Evolutionary conservation across 2,888 invertebrate species (phyloP).

Genomic region (Oligia strigilis): DNA sequence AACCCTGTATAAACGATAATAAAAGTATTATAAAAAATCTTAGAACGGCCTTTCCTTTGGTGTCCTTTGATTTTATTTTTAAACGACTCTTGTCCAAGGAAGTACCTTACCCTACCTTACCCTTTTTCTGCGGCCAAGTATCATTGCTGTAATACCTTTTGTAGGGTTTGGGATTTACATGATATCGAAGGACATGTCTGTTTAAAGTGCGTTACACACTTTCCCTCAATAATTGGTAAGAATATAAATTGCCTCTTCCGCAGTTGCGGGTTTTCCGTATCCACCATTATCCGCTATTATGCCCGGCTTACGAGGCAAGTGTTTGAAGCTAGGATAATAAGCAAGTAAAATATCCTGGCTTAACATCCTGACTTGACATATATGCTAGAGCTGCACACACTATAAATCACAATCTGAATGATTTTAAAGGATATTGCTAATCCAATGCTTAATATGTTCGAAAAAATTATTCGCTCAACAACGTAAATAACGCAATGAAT

Average conservation of each 20-base stretch:
- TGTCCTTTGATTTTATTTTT: too few relatives aligned
- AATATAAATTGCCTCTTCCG: slow-evolving; percentile 60
- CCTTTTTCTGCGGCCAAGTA: background rate
- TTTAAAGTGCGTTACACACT: too few relatives aligned
- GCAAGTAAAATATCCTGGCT: background rate
- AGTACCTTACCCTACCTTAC: background rate
- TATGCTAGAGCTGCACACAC: background rate
- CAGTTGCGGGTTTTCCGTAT: slow-evolving; percentile 26
- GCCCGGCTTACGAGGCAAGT: background rate
- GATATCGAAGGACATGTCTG: background rate
- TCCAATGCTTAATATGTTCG: too few relatives aligned
- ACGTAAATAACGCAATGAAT: too few relatives aligned
- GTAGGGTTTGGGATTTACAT: background rate
- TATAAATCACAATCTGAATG: too few relatives aligned
- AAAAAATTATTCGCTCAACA: too few relatives aligned
- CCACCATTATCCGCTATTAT: slow-evolving; percentile 38
- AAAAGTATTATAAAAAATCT: too few relatives aligned
- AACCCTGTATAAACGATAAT: too few relatives aligned
- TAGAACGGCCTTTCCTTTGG: too few relatives aligned
- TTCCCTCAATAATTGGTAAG: slow-evolving; percentile 60
- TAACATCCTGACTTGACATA: too few relatives aligned
- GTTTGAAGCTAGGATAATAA: background rate
- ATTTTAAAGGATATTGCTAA: too few relatives aligned
- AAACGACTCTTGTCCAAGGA: too few relatives aligned
- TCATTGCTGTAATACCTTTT: background rate